Conservation (phyloP, 2,797 vertebrate species). For the Hippoglossus hippoglossus region DNA sequence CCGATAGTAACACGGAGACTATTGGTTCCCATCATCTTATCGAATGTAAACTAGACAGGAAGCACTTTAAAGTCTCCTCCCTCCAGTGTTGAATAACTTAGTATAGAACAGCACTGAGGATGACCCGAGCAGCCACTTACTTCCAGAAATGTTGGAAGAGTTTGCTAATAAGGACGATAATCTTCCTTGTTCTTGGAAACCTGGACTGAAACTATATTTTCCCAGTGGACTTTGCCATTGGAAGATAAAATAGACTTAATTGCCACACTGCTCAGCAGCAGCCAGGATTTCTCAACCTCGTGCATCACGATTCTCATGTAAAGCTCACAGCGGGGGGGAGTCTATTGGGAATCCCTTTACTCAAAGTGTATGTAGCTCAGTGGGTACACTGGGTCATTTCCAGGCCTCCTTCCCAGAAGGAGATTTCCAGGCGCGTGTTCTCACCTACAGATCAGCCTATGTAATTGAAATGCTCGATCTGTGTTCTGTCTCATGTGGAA, state of each 20-base stretch:
- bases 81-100: constrained; percentile 9
- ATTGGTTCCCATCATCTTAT: background rate
- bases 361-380: background rate
- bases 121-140: constrained; percentile 20
- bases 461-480: no score
- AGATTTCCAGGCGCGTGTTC: no score
- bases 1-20: background rate
- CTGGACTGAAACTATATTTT: constrained; percentile 33
- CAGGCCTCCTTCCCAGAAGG: background rate
- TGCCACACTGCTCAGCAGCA: constrained; percentile 15
- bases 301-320: background rate
- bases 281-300: constrained; percentile 10
- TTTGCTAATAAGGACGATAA: constrained; percentile 36
- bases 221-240: constrained; percentile 35
- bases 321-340: background rate
- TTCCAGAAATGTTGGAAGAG: constrained; percentile 9
- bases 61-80: background rate
- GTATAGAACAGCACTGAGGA: constrained; percentile 19
- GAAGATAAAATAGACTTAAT: constrained; percentile 52
- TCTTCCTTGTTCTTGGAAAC: constrained; percentile 36
- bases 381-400: constrained; percentile 2
- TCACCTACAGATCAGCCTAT: background rate
- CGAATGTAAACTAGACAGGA: constrained; percentile 8
- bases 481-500: no score
- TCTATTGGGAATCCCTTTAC: background rate